phyloP scores from a whole-genome alignment of 2,113 vertebrate species.

The Colossoma macropomum region DNA sequence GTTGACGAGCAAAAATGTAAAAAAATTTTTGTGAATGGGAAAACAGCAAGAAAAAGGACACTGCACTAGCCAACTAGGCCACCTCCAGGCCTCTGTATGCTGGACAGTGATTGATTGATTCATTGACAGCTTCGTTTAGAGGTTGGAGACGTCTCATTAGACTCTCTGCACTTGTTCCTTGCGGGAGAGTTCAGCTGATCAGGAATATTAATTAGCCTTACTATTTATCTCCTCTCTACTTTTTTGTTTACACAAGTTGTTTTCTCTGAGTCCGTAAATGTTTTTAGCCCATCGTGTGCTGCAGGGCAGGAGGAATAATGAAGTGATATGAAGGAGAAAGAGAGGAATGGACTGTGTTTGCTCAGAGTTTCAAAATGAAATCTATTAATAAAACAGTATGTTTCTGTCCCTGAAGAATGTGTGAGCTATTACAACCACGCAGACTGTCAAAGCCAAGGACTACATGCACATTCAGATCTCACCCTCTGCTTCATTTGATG shows the following conservation, averaged over 20 bases:
- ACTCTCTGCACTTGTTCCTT: neutral
- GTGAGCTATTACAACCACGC: neutral
- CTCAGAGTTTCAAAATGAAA: neutral
- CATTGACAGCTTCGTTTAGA: neutral
- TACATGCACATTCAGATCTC: neutral
- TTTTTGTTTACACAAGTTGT: neutral
- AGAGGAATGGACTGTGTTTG: neutral
- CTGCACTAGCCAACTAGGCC: too few species aligned
- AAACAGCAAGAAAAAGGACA: too few species aligned
- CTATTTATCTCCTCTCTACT: neutral
- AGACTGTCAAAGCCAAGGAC: neutral
- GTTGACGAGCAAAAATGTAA: too few species aligned
- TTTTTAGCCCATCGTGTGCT: too few species aligned
- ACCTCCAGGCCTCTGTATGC: neutral
- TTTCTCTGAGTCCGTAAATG: neutral
- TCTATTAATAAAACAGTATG: conserved; percentile 14
- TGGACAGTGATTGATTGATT: neutral
- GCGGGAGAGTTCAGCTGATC: neutral
- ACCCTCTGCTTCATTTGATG: neutral
- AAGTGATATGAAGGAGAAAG: neutral
- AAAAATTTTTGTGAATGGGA: too few species aligned
- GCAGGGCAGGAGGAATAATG: neutral
- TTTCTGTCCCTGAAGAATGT: neutral
- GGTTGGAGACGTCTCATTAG: neutral
- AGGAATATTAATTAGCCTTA: neutral